Evolutionary conservation across 1,140 invertebrate species (phyloP), one percentile per base, ranked within the genome.

Genomic region (Psix sp.): DNA sequence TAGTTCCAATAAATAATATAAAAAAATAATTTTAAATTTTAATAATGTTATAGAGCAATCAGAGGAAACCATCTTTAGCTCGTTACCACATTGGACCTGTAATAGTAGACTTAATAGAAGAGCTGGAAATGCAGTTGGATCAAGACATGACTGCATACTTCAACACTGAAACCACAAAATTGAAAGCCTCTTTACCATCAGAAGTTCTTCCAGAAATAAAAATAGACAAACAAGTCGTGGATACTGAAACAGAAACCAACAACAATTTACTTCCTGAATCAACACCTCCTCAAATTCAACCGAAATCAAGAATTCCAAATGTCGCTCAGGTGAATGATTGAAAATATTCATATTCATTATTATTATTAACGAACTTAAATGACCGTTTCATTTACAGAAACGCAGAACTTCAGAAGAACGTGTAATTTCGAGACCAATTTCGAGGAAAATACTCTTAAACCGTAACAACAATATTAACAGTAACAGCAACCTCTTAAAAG

Each of bases 21-120:
- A 24, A 4, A 24, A 24, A 24, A 24, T 24, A 24, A 24, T 4
- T 24, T 24, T 24, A 24, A 10, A 10, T 10, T 29, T 2, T 29
- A 10, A 1, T 7, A 10, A 7, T 7, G 2, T 65, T 45, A 4
- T 17, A 80, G 77, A 68, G 36, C 10, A 68, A 66, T 45, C 46
- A 74, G 16, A 79, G 67, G 20, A 80, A 71, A 63, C 78, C 76
- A 51, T 67, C 60, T 4, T n/a, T 60, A 1, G 49, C 70, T 4
- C 81, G 82, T 14, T 83, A 66, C 26, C 87, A 88, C 13, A 85
- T 87, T 5, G 89, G 89, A 5, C 89, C 89, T 1, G 85, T 89
- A 1, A 89, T 90, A 38, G 86, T 88, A 1, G 88, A 90, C 62
- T 68, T 90, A 0, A 89, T 90, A 56, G 88, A 90, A 42, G 88